Base-by-base conservation (phyloP, 2,797 vertebrate species). In the Sebastes cheni region DNA sequence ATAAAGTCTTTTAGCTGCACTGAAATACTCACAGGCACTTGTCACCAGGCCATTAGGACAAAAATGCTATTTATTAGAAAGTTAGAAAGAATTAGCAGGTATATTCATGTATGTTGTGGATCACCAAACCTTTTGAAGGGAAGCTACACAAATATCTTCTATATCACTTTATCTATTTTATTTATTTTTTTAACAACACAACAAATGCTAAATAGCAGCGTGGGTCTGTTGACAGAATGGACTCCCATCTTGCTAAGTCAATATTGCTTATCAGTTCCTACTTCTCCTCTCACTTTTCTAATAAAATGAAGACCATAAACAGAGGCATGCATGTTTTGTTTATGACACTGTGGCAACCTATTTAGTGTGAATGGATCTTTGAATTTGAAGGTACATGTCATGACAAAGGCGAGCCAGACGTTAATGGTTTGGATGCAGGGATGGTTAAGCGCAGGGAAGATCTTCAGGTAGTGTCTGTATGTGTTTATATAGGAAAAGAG, bases 71-170 rank as follows among this genome's bases (percentile, higher is more conserved):
- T 71, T 39, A 72, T 70, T 75, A 64, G 75, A 86, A 85, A 85
- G 83, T 70, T 75, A 64, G 75, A 86, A 85, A 85, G 80, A 69
- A 79, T 72, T 16, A 58, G 4, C 18, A 30, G 6, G 27, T 22
- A 20, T 30, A 30, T 20, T 5, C 18, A 60, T 20, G 10, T 60
- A 50, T 66, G 12, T 29, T 27, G 20, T 60, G 18, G 39, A 54
- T 8, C 55, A 61, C 5, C 13, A 60, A 6, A 36, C 14, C 14
- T 62, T 13, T 66, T 22, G 29, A 70, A 70, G 10, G 4, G 55
- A 54, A 65, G 46, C 22, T 29, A 8, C 25, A 75, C 12, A 62
- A n/a, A 20, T 14, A 10, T 22, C 34, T 42, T 30, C 20, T 16
- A 22, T 8, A 16, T 52, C 10, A 60, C 23, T 62, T 59, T 9